Conservation (phyloP, 2,113 vertebrate genomes). For the Eudyptes chrysolophus region DNA sequence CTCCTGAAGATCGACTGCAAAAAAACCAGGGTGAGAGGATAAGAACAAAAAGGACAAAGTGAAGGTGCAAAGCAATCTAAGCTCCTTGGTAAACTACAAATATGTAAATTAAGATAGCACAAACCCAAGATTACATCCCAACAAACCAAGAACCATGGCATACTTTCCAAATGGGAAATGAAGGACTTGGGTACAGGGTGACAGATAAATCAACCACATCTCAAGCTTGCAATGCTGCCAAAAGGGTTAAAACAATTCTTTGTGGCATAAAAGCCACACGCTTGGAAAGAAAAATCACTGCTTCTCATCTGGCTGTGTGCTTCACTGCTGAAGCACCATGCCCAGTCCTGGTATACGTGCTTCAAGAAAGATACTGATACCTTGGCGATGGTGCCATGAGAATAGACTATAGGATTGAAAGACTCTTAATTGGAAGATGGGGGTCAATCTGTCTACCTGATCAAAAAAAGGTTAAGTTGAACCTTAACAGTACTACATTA, state of each 20-base stretch:
- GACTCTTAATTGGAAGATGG: rapidly evolving
- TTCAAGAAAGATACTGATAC: not conserved
- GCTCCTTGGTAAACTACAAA: not conserved
- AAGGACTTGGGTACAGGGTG: not conserved
- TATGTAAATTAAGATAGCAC: not conserved
- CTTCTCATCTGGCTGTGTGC: rapidly evolving
- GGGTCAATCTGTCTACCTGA: not conserved
- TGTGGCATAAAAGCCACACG: not conserved
- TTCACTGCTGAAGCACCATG: rapidly evolving
- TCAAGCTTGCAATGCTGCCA: not conserved
- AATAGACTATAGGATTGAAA: rapidly evolving
- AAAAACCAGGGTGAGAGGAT: not conserved
- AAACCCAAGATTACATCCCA: not conserved
- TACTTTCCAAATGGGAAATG: not conserved
- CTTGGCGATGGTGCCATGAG: not conserved
- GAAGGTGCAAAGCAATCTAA: not conserved
- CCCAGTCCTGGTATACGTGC: rapidly evolving
- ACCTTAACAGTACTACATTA: not conserved
- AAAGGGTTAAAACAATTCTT: not conserved
- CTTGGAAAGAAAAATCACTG: rapidly evolving
- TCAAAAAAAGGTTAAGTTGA: not conserved
- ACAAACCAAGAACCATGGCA: not conserved
- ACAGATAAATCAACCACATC: not conserved
- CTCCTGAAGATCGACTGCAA: not conserved
- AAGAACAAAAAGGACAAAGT: not conserved